Conservation (phyloP, 2,888 invertebrate species). For the Leptinotarsa peninsularis region DNA sequence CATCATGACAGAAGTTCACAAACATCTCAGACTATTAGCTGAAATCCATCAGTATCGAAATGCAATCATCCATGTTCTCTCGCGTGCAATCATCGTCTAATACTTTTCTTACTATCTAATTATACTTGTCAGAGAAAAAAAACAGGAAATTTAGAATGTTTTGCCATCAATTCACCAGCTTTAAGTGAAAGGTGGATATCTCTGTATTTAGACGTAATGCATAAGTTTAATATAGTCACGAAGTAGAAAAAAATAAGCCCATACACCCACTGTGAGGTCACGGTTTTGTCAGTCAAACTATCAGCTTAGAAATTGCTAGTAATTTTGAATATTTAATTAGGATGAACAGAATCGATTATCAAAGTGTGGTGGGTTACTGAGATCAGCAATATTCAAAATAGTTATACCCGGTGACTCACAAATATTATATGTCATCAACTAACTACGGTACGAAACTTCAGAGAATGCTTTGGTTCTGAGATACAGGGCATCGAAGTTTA, state of each 20-base stretch:
- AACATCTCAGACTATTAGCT: background rate
- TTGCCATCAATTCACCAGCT: slow-evolving; percentile 19
- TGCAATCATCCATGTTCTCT: background rate
- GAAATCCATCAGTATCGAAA: background rate
- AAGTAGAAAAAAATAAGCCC: slow-evolving; percentile 2
- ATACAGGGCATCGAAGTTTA: too few species aligned
- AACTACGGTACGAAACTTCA: too few species aligned
- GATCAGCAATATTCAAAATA: background rate
- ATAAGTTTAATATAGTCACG: slow-evolving; percentile 14
- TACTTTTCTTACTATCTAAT: slow-evolving; percentile 15
- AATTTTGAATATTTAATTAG: background rate
- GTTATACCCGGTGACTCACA: background rate
- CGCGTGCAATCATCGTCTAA: slow-evolving; percentile 8
- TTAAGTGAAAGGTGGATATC: slow-evolving; percentile 17
- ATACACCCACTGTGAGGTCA: slow-evolving; percentile 20
- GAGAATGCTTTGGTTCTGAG: too few species aligned
- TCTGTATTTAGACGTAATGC: slow-evolving; percentile 10
- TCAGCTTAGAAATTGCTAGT: slow-evolving; percentile 12
- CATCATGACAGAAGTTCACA: background rate
- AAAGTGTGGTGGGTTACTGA: background rate
- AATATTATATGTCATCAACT: background rate
- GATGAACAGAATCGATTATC: slow-evolving; percentile 3
- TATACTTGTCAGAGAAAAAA: slow-evolving; percentile 10
- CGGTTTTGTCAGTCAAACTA: slow-evolving; percentile 4
- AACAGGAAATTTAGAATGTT: slow-evolving; percentile 12